Evolutionary conservation across 2,113 vertebrate species (phyloP).

Genomic region (Neogobius melanostomus): DNA sequence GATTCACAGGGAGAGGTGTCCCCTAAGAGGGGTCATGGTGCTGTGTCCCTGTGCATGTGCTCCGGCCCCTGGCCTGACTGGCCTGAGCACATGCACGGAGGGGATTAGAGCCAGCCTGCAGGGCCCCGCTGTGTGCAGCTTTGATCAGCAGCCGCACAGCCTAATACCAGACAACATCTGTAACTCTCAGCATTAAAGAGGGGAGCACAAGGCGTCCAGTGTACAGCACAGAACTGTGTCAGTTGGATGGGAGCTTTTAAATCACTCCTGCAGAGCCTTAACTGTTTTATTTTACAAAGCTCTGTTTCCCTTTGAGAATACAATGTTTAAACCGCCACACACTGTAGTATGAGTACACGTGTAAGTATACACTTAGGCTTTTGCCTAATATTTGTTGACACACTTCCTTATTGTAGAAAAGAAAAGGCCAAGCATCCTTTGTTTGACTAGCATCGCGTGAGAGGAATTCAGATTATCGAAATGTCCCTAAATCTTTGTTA

Average conservation of each 20-base stretch:
- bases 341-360: slow-evolving; percentile 1
- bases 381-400: slow-evolving; percentile 15
- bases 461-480: slow-evolving; percentile 24
- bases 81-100: slow-evolving; percentile 40
- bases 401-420: slow-evolving; percentile 10
- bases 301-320: slow-evolving; percentile 19
- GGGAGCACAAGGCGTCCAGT: slow-evolving; percentile 47
- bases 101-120: slow-evolving; percentile 68
- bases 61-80: slow-evolving; percentile 26
- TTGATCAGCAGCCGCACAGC: slow-evolving; percentile 69
- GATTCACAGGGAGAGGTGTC: slow-evolving; percentile 21
- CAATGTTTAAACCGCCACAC: slow-evolving; percentile 16
- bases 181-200: slow-evolving; percentile 65
- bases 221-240: slow-evolving; percentile 58
- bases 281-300: slow-evolving; percentile 59
- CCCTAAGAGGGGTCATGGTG: slow-evolving; percentile 36
- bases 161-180: slow-evolving; percentile 75
- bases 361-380: neutral
- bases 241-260: slow-evolving; percentile 54
- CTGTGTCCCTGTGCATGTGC: slow-evolving; percentile 33
- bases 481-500: slow-evolving; percentile 32
- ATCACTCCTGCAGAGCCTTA: slow-evolving; percentile 36
- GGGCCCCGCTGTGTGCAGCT: slow-evolving; percentile 66
- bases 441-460: slow-evolving; percentile 11
- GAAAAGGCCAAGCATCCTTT: neutral